Evolutionary conservation across 2,888 invertebrate genomes (phyloP), one percentile per base, ranked within the genome.

Genomic region (Hemicrepidius hirtus): DNA sequence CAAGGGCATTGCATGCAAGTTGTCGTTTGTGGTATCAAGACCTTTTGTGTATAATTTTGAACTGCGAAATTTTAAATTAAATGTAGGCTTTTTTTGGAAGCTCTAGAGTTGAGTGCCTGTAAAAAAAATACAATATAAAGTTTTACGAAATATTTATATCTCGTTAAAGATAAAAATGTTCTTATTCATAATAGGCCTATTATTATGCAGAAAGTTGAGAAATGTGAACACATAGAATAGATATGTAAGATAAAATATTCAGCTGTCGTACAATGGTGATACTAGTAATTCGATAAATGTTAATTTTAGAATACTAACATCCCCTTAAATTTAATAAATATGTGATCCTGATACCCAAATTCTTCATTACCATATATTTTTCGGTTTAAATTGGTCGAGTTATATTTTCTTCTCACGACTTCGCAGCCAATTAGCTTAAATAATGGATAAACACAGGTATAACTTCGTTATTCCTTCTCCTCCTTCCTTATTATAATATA

Each of bases 241-340:
- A 64, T 50, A 35, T 57, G 37, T 57, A 40, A 21, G 59, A 70
- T 70, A 70, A 70, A 64, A 28, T 55, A 55, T 64, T 70, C 64
- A 70, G 59, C 60, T 60, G 63, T 64, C 70, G 64, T 64, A 59
- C 70, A 64, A 57, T 57, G 35, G 57, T 59, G 64, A 65, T 37
- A 64, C 64, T 44, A 35, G 49, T 70, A 70, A 70, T 64, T 70
- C 64, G 57, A 70, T 64, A 70, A 53, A 70, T 40, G 70, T 64
- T 64, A 70, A 70, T 70, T 64, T 70, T 24, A 35, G 70, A 64
- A 64, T 64, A 65, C 57, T 46, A 70, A 65, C 46, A 57, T 55
- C 35, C 53, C 41, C 57, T 20, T 37, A 55, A 69, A 69, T 65
- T 59, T 55, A 64, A 57, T 53, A 70, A 53, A 69, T 53, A 70